Conservation (phyloP, 2,113 vertebrate genomes). For the Eptesicus fuscus region DNA sequence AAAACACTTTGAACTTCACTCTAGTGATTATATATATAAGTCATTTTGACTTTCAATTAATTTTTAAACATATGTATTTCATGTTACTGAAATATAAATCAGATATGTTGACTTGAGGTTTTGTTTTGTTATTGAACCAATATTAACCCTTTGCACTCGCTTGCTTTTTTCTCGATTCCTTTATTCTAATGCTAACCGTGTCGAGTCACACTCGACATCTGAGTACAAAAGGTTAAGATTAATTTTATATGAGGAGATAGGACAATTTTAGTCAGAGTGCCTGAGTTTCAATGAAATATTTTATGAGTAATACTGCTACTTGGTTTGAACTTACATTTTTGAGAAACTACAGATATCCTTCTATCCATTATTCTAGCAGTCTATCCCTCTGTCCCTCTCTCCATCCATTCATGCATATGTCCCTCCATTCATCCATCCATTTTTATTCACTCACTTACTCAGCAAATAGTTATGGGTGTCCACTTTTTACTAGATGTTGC, state of each 20-base stretch:
- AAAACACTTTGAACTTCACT: slow-evolving; percentile 12
- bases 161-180: too few species aligned
- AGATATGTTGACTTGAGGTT: slow-evolving; percentile 9
- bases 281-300: not conserved
- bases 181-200: too few species aligned
- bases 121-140: slow-evolving; percentile 29
- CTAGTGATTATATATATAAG: not conserved
- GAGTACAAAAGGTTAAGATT: too few species aligned
- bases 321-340: not conserved
- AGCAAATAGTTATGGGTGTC: not conserved
- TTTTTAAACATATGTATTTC: slow-evolving; percentile 7
- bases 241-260: not conserved
- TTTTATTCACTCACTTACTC: not conserved
- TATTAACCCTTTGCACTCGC: too few species aligned
- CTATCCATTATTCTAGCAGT: not conserved
- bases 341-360: not conserved
- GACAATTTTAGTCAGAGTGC: not conserved
- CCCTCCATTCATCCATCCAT: too few species aligned
- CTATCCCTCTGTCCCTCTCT: not conserved
- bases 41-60: slow-evolving; percentile 19
- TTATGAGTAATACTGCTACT: not conserved
- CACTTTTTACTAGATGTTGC: not conserved
- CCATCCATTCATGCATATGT: not conserved
- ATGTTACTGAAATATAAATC: slow-evolving; percentile 22
- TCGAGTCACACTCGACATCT: too few species aligned